Evolutionary conservation across 64 coral and sea anemone species (phyloP).

Genomic region (Pocillopora damicornis): DNA sequence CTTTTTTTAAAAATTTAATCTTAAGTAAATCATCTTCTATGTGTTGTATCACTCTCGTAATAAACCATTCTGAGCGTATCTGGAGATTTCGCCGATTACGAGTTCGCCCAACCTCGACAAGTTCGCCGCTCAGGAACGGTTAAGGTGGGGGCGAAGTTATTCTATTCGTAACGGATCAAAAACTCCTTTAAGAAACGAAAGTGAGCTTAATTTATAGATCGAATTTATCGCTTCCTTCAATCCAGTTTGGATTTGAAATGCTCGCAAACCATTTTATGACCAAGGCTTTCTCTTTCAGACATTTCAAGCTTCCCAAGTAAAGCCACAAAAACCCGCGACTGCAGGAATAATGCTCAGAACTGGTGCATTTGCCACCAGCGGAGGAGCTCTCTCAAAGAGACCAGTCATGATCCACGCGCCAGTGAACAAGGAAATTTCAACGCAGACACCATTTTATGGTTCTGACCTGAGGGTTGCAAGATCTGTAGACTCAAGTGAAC

Average conservation of each 20-base stretch:
- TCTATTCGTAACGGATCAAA: no score
- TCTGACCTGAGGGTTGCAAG: slow-evolving; percentile 50
- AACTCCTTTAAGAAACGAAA: background rate
- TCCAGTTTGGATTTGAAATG: no score
- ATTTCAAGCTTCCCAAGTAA: background rate
- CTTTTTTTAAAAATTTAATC: no score
- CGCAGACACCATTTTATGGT: slow-evolving; percentile 79
- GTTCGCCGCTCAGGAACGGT: no score
- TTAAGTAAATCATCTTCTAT: no score
- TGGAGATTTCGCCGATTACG: no score
- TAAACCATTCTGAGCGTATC: no score
- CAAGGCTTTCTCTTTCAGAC: background rate
- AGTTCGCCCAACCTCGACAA: no score
- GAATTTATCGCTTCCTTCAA: no score
- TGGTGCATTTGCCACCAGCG: slow-evolving; percentile 11
- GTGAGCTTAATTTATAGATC: background rate
- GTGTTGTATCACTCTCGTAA: no score
- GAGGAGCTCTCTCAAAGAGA: background rate
- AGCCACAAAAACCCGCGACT: background rate
- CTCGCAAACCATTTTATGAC: no score
- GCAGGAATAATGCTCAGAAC: background rate
- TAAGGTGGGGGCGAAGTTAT: no score
- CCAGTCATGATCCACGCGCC: background rate
- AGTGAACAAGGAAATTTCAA: slow-evolving; percentile 44
- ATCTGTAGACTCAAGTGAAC: slow-evolving; percentile 80